Evolutionary conservation across 2,113 vertebrate genomes (phyloP).

Genomic region (Mohoua ochrocephala): DNA sequence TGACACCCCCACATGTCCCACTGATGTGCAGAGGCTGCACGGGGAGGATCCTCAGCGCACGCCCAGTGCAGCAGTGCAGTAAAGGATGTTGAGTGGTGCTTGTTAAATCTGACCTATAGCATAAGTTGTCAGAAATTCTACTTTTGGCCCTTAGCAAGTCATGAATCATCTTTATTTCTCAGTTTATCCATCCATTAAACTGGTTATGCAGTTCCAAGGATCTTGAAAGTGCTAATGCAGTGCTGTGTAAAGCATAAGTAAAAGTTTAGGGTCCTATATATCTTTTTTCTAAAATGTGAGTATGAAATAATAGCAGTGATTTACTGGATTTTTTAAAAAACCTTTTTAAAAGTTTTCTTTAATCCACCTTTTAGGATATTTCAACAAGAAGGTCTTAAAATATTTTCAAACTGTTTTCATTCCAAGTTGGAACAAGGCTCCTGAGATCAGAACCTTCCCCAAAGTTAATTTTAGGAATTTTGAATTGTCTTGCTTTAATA

Average conservation of each 20-base stretch:
- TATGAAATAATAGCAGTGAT: not conserved
- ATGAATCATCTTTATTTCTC: not conserved
- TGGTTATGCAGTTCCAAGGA: not conserved
- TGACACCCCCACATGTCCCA: rapidly evolving
- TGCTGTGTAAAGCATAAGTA: not conserved
- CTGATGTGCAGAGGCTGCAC: not conserved
- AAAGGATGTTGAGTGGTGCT: not conserved
- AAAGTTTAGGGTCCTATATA: not conserved
- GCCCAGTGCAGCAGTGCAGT: not conserved
- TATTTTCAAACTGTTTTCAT: not conserved
- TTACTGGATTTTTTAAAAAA: not conserved
- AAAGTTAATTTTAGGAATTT: not conserved
- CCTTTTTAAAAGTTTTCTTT: not conserved
- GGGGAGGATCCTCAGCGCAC: not conserved
- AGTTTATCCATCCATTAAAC: not conserved
- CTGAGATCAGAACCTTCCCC: not conserved
- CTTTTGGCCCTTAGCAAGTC: not conserved
- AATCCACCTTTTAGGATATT: not conserved
- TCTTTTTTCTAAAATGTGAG: not conserved
- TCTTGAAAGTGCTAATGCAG: not conserved
- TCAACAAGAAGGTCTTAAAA: not conserved
- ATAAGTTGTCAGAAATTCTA: not conserved
- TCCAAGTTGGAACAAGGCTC: not conserved
- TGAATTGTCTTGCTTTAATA: not conserved
- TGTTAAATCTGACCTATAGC: not conserved